Conservation (phyloP, 1,140 invertebrate species). For the Leptinotarsa undecemlineata region DNA sequence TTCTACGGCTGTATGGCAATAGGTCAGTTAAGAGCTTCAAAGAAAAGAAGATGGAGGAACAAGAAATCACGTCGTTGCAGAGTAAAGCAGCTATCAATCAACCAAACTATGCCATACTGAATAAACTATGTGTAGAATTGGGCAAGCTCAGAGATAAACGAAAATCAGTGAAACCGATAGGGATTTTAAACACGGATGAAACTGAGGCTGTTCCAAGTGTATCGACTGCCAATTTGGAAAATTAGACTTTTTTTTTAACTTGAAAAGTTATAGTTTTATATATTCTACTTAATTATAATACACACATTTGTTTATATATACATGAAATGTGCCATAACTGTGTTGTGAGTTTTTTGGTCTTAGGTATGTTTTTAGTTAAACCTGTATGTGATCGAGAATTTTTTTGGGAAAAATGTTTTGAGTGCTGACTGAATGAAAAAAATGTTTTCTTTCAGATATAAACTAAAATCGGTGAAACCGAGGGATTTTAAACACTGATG, state of each 20-base stretch:
- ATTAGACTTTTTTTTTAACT: conserved; percentile 11
- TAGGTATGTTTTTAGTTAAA: no score
- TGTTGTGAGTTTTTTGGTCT: no score
- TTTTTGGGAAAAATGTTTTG: no score
- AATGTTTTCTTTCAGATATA: conserved; percentile 62
- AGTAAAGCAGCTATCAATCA: conserved; percentile 88
- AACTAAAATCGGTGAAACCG: conserved; percentile 68
- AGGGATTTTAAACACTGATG: conserved; percentile 62
- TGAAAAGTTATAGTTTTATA: background rate
- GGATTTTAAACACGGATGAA: conserved; percentile 60
- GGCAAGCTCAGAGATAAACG: conserved; percentile 60
- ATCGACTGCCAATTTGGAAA: conserved; percentile 17
- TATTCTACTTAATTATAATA: background rate
- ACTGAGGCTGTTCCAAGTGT: background rate
- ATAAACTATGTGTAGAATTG: conserved; percentile 90
- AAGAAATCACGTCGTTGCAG: conserved; percentile 90
- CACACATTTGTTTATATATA: background rate
- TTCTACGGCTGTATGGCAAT: conserved; percentile 91
- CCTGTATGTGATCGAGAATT: no score
- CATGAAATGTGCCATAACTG: background rate
- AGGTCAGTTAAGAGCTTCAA: conserved; percentile 89
- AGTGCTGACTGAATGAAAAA: no score
- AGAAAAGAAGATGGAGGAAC: conserved; percentile 92
- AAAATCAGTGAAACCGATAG: conserved; percentile 71
- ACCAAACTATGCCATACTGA: conserved; percentile 91